These are phyloP conservation scores for Entomobrya proxima DNA, from an alignment of 2,888 invertebrate genomes.

Conservation along the genomic window DNA sequence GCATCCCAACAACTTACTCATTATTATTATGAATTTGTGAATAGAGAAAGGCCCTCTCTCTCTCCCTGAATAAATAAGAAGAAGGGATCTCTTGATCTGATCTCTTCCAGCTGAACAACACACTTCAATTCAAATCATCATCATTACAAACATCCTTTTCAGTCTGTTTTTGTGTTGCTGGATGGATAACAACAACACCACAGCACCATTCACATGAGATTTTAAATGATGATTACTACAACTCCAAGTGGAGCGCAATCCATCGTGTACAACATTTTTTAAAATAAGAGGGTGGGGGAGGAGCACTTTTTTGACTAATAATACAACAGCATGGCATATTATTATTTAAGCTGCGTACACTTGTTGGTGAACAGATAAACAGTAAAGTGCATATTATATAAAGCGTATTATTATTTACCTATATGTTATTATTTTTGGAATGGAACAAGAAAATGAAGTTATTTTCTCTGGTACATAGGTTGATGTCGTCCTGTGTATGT, in stretches of 20 bases:
- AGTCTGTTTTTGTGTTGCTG: constrained; percentile 20
- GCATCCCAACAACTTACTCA: background rate
- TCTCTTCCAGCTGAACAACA: constrained; percentile 38
- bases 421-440: background rate
- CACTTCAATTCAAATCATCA: constrained; percentile 35
- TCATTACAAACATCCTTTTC: constrained; percentile 41
- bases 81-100: constrained; percentile 30
- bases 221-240: constrained; percentile 33
- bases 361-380: too few species aligned
- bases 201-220: constrained; percentile 33
- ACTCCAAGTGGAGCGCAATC: constrained; percentile 13
- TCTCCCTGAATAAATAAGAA: constrained; percentile 29
- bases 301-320: constrained; percentile 27
- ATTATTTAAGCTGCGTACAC: background rate
- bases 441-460: constrained; percentile 19
- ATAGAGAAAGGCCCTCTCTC: constrained; percentile 13
- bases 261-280: constrained; percentile 13
- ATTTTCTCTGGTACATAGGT: constrained; percentile 11
- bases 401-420: background rate
- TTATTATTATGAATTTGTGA: constrained; percentile 12
- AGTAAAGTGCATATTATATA: background rate
- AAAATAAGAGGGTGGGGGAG: constrained; percentile 32
- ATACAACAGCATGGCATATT: background rate
- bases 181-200: constrained; percentile 26
- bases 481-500: background rate